These are phyloP conservation scores for Drosophila nasuta DNA, from an alignment of 1,140 invertebrate genomes.

Conservation along the genomic window DNA sequence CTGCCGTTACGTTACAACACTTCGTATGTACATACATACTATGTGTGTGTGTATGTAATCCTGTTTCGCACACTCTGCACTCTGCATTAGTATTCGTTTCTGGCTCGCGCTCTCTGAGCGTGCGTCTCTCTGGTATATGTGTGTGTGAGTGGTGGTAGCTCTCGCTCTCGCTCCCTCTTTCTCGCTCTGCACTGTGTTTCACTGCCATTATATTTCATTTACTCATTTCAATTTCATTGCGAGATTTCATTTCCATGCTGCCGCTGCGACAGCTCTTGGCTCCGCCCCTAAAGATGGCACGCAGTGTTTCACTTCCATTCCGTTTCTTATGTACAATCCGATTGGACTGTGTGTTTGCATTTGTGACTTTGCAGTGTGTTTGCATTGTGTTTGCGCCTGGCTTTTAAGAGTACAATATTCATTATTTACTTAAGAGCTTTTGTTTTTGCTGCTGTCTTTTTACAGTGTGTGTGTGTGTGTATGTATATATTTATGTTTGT, in stretches of 20 bases:
- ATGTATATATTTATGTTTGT: conserved; percentile 49
- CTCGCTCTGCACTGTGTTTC: conserved; percentile 50
- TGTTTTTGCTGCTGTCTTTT: conserved; percentile 32
- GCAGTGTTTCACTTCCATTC: conserved; percentile 60
- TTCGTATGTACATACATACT: conserved; percentile 20
- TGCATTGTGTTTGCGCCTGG: conserved; percentile 38
- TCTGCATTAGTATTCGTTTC: conserved; percentile 73
- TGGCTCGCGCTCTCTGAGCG: conserved; percentile 52
- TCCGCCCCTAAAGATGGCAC: conserved; percentile 66
- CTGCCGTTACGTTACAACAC: conserved; percentile 30
- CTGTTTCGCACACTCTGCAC: conserved; percentile 37
- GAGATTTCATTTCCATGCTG: conserved; percentile 61
- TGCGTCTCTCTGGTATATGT: conserved; percentile 35
- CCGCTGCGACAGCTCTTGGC: conserved; percentile 7
- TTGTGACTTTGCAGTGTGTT: conserved; percentile 43
- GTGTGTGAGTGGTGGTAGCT: too few species aligned
- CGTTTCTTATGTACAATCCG: conserved; percentile 67
- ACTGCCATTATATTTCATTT: conserved; percentile 56
- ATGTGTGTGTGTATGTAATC: conserved; percentile 7
- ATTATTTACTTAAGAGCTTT: conserved; percentile 79
- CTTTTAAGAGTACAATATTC: conserved; percentile 55
- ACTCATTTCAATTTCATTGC: conserved; percentile 66
- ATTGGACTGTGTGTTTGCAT: conserved; percentile 30
- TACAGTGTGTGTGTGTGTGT: conserved; percentile 10
- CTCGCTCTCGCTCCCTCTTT: conserved; percentile 37